Conservation (phyloP, 2,113 vertebrate genomes). For the Heterocephalus glaber region DNA sequence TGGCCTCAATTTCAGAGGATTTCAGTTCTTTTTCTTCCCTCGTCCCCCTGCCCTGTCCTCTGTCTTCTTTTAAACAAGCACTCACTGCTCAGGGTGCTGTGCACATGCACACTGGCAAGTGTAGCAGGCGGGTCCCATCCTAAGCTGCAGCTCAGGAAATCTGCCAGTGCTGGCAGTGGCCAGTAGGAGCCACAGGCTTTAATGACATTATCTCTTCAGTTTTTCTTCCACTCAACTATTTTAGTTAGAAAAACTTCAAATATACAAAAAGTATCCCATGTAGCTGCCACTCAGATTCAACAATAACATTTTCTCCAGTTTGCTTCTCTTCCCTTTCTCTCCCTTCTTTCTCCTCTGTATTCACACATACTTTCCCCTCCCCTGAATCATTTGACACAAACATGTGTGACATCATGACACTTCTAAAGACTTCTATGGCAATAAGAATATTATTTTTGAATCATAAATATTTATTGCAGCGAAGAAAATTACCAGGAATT, state of each 20-base stretch:
- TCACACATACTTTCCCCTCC: too few species aligned
- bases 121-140: neutral
- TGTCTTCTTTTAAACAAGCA: neutral
- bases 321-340: neutral
- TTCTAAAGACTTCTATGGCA: neutral
- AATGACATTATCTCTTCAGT: neutral
- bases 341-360: neutral
- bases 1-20: neutral
- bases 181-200: neutral
- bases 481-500: neutral
- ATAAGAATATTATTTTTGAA: neutral
- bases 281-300: neutral
- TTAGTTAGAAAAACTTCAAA: conserved; percentile 19
- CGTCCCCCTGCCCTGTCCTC: too few species aligned
- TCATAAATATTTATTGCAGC: neutral
- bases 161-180: neutral
- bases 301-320: neutral
- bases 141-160: neutral
- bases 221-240: neutral
- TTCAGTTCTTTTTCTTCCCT: neutral
- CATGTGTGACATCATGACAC: neutral
- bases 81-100: neutral
- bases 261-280: neutral
- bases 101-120: neutral
- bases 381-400: neutral